Conservation (phyloP, 2,113 vertebrate genomes). For the Oceanodroma tethys region DNA sequence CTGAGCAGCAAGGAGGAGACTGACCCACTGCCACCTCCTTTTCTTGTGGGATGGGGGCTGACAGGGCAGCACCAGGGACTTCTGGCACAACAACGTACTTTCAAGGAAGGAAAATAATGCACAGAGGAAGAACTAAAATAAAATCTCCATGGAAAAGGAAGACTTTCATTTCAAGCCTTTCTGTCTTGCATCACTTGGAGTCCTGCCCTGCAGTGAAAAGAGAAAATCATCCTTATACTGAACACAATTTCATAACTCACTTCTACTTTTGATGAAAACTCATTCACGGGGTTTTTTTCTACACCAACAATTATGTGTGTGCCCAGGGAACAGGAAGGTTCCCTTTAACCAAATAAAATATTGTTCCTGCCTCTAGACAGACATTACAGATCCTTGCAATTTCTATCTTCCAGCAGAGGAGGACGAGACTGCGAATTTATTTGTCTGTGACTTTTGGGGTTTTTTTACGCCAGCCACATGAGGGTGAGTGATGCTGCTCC, state of each 20-base stretch:
- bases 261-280: not conserved
- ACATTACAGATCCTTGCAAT: not conserved
- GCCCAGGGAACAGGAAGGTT: not conserved
- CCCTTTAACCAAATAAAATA: not conserved
- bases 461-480: rapidly evolving
- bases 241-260: not conserved
- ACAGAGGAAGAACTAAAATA: not conserved
- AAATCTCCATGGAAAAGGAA: not conserved
- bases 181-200: not conserved
- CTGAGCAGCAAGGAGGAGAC: not conserved
- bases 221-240: not conserved
- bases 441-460: not conserved
- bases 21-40: not conserved
- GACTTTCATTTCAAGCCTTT: not conserved
- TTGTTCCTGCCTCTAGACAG: not conserved
- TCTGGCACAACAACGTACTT: not conserved
- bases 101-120: not conserved
- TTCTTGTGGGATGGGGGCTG: not conserved
- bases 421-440: not conserved
- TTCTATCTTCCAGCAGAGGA: not conserved
- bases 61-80: not conserved
- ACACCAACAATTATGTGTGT: not conserved
- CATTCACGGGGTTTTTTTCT: not conserved
- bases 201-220: not conserved
- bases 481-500: not conserved